A percentile compares a stretch with the other conserved stretches of the same genome.
Conservation (phyloP, 2,113 vertebrate species). For the Paramormyrops kingsleyae region DNA sequence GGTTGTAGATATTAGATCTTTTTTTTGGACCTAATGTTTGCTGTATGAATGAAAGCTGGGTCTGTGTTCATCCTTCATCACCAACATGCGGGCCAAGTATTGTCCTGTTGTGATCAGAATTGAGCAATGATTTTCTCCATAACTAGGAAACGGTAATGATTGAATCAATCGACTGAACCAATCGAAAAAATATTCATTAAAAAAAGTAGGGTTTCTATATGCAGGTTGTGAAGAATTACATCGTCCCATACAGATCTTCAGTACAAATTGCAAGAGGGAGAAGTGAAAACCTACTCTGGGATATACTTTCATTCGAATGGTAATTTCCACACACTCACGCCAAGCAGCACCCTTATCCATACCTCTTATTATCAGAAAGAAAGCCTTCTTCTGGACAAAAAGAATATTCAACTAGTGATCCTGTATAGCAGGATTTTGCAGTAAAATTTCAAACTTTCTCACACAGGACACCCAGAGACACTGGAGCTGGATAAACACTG, state of each 20-base stretch:
- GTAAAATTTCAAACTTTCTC: slow-evolving; percentile 61
- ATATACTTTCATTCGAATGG: not conserved
- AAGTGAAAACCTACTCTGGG: not conserved
- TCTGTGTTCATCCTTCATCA: not conserved
- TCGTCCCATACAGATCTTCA: not conserved
- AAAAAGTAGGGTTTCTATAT: not conserved
- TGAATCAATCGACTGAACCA: not conserved
- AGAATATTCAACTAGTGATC: slow-evolving; percentile 35
- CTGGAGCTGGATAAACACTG: slow-evolving; percentile 72
- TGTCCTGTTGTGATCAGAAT: not conserved
- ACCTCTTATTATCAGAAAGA: slow-evolving; percentile 14
- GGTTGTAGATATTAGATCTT: not conserved
- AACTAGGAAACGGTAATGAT: not conserved
- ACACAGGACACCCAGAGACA: slow-evolving; percentile 55
- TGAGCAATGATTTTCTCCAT: not conserved
- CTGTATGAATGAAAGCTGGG: not conserved
- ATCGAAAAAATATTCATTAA: not conserved
- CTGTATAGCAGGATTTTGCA: slow-evolving; percentile 63
- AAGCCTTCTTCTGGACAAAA: not conserved
- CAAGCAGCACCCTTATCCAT: slow-evolving; percentile 5
- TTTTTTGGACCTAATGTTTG: not conserved
- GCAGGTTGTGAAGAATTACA: not conserved
- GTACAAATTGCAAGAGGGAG: not conserved
- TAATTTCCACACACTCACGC: not conserved
- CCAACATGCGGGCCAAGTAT: not conserved